Percentiles rank a stretch among this genome's conserved stretches.
These are phyloP conservation scores for Margarornis squamiger DNA, from an alignment of 2,797 vertebrate species.

Conservation along the genomic window DNA sequence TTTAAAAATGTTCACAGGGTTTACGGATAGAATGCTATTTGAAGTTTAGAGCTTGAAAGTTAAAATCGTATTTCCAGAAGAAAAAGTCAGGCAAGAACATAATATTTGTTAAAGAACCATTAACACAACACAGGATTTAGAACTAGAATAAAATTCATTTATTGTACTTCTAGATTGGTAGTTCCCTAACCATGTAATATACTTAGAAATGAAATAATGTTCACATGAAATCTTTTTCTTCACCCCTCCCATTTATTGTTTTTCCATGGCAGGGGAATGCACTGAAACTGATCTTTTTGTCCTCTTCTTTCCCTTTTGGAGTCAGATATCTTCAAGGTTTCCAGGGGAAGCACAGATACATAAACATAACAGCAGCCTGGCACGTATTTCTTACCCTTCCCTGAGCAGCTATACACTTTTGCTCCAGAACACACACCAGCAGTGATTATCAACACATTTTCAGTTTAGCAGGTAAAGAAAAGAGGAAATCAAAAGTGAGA, in stretches of 20 bases:
- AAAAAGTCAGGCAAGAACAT: not conserved
- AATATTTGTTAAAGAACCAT: not conserved
- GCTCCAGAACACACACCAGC: not conserved
- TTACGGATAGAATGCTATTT: not conserved
- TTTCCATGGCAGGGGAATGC: not conserved
- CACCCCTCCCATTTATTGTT: not conserved
- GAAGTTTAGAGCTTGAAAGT: not conserved
- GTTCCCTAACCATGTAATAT: not conserved
- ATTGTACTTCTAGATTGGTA: not conserved
- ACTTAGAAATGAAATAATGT: not conserved
- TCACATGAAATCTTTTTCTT: not conserved
- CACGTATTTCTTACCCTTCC: not conserved
- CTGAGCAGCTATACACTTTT: not conserved
- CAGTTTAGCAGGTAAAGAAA: not conserved
- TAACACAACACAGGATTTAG: not conserved
- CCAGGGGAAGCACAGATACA: not conserved
- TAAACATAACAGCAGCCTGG: not conserved
- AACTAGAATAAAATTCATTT: not conserved
- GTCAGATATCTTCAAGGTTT: not conserved
- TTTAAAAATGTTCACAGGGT: not conserved
- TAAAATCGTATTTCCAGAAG: not conserved
- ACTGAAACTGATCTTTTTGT: not conserved
- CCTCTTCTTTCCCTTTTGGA: not conserved
- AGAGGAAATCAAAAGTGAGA: not conserved
- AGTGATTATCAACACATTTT: not conserved